A percentile compares a stretch with the other conserved stretches of the same genome.
These are phyloP conservation scores for Tanypteryx hageni DNA, from an alignment of 2,888 invertebrate species.

Conservation along the genomic window DNA sequence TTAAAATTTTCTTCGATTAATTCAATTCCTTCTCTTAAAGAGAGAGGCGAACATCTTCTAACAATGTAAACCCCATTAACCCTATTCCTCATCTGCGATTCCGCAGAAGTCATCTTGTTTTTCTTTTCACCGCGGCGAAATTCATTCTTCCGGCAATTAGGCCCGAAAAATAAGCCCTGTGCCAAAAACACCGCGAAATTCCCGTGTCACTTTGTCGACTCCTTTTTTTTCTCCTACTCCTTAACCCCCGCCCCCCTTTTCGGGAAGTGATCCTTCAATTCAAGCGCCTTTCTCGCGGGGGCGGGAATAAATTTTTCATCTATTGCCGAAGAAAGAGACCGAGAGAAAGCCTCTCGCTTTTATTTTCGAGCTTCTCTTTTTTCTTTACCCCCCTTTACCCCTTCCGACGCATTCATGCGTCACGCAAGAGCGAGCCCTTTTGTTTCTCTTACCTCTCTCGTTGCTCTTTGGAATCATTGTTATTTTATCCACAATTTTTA, in stretches of 20 bases:
- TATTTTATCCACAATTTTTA: neutral
- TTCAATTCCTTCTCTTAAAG: neutral
- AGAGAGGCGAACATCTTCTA: neutral
- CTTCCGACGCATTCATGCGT: neutral
- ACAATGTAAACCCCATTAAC: neutral
- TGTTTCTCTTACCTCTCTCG: neutral
- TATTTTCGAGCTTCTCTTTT: neutral
- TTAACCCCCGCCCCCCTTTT: neutral
- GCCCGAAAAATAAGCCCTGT: neutral
- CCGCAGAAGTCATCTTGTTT: neutral
- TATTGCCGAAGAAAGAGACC: neutral
- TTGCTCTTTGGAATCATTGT: neutral
- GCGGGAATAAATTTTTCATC: neutral
- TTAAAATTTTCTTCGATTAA: neutral
- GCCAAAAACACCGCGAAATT: neutral
- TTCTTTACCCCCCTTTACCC: neutral
- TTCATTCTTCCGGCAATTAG: constrained; percentile 13
- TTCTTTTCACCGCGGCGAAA: neutral
- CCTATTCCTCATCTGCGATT: neutral
- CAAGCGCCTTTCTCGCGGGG: neutral
- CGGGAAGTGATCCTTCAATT: neutral
- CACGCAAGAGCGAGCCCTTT: neutral
- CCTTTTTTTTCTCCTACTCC: neutral
- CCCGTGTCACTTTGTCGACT: neutral
- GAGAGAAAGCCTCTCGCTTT: neutral